phyloP scores from a whole-genome alignment of 2,888 invertebrate species.

The Doris montereyensis region DNA sequence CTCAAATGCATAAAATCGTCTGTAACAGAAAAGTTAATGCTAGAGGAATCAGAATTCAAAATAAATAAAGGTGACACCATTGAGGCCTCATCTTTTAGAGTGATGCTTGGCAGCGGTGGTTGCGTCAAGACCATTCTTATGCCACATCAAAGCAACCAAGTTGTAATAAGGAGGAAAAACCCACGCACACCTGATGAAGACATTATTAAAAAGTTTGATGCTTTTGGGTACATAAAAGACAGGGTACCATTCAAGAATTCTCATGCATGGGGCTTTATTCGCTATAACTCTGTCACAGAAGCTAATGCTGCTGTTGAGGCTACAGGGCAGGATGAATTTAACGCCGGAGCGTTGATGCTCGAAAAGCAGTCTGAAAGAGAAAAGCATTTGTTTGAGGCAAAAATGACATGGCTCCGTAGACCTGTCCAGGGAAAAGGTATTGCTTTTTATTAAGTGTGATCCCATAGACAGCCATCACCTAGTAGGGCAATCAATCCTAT shows the following conservation, averaged over 20 bases:
- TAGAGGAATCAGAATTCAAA: slow-evolving; percentile 45
- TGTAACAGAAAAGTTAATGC: slow-evolving; percentile 35
- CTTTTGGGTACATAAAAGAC: slow-evolving; percentile 49
- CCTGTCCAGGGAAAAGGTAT: slow-evolving; percentile 46
- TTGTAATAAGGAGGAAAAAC: slow-evolving; percentile 47
- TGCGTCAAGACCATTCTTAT: slow-evolving; percentile 50
- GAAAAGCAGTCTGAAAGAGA: slow-evolving; percentile 25
- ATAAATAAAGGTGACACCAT: slow-evolving; percentile 25
- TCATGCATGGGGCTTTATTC: slow-evolving; percentile 55
- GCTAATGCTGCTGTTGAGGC: slow-evolving; percentile 43
- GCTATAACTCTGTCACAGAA: slow-evolving; percentile 42
- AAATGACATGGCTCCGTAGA: slow-evolving; percentile 55
- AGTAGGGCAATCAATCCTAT: neutral
- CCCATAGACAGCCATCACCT: slow-evolving; percentile 19
- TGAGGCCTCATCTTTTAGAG: slow-evolving; percentile 46
- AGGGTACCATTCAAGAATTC: slow-evolving; percentile 40
- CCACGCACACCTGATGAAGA: slow-evolving; percentile 32
- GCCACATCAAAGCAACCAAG: slow-evolving; percentile 53
- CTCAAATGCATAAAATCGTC: slow-evolving; percentile 9
- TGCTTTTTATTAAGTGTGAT: slow-evolving; percentile 37
- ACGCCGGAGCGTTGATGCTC: slow-evolving; percentile 45
- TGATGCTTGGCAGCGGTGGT: slow-evolving; percentile 53
- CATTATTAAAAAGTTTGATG: slow-evolving; percentile 44
- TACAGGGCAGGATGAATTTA: slow-evolving; percentile 44
- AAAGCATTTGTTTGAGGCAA: slow-evolving; percentile 47